These are phyloP conservation scores for Hymenochirus boettgeri DNA, from an alignment of 2,113 vertebrate species.

Conservation along the genomic window DNA sequence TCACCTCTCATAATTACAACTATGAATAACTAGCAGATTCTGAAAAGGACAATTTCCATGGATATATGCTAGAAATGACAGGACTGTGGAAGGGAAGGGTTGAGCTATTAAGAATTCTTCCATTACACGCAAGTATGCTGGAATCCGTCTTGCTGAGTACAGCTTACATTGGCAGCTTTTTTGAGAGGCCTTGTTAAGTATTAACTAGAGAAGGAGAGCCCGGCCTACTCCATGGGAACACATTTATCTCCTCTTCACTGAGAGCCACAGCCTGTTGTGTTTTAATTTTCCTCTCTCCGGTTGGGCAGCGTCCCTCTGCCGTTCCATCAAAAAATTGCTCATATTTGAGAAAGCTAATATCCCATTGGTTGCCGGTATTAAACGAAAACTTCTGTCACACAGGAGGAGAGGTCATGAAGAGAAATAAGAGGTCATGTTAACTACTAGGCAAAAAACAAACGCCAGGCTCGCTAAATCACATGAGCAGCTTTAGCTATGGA, in stretches of 20 bases:
- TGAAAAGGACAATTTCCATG: constrained; percentile 2
- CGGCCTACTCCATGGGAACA: constrained; percentile 76
- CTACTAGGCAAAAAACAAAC: constrained; percentile 42
- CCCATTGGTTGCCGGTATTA: constrained; percentile 72
- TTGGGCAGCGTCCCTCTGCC: constrained; percentile 73
- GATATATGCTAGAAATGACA: constrained; percentile 20
- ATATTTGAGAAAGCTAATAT: constrained; percentile 78
- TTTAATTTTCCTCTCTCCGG: constrained; percentile 79
- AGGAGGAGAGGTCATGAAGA: constrained; percentile 49
- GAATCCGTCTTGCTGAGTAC: constrained; percentile 76
- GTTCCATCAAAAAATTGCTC: constrained; percentile 70
- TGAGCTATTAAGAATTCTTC: constrained; percentile 47
- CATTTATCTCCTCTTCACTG: constrained; percentile 79
- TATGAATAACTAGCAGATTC: no score
- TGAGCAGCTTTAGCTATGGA: constrained; percentile 39
- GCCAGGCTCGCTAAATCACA: constrained; percentile 18
- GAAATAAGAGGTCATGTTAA: constrained; percentile 56
- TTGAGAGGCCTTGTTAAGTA: constrained; percentile 76
- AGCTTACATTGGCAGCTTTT: constrained; percentile 71
- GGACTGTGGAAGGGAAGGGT: constrained; percentile 33
- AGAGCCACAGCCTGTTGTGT: constrained; percentile 78
- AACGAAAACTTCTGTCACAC: constrained; percentile 67
- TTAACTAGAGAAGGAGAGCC: constrained; percentile 79
- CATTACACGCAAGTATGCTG: constrained; percentile 71
- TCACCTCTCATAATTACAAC: no score